Percentiles rank a stretch among this genome's conserved stretches.
Evolutionary conservation across 2,113 vertebrate species (phyloP).

Genomic region (Apeltes quadracus): DNA sequence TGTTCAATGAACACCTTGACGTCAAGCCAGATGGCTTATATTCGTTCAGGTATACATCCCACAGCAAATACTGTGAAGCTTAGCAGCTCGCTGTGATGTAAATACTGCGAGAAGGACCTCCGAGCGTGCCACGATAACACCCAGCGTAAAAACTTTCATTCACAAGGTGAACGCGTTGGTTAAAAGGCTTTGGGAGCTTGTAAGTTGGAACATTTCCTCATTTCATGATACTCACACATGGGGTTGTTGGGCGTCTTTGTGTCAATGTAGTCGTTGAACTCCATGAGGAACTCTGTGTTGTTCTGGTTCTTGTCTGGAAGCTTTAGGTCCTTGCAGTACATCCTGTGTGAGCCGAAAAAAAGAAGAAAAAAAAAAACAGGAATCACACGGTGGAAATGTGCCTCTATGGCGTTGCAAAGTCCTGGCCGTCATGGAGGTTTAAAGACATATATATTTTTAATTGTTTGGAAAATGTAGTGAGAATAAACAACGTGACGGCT

Average conservation of each 20-base stretch:
- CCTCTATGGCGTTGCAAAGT: neutral
- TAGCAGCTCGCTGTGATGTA: conserved; percentile 42
- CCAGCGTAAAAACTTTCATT: neutral
- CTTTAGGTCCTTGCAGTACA: conserved; percentile 91
- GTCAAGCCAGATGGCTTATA: conserved; percentile 50
- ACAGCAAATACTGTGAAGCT: conserved; percentile 17
- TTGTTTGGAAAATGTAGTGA: neutral
- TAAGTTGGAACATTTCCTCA: neutral
- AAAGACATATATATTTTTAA: neutral
- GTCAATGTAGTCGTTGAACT: conserved; percentile 93
- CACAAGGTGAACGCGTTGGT: neutral
- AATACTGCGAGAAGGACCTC: conserved; percentile 33
- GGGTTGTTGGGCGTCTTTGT: conserved; percentile 86
- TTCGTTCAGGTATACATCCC: conserved; percentile 38
- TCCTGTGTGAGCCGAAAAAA: conserved; percentile 76
- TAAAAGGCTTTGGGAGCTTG: neutral
- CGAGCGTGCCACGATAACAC: conserved; percentile 3
- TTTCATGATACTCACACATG: conserved; percentile 85
- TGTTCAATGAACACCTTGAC: conserved; percentile 50
- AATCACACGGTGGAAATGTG: conserved; percentile 1
- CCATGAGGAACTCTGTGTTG: conserved; percentile 93
- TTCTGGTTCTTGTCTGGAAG: conserved; percentile 80
- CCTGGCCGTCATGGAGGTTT: neutral
- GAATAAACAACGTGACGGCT: conserved; percentile 46
- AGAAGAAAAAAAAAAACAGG: neutral